phyloP scores from a whole-genome alignment of 2,888 invertebrate species.

The Cataglyphis livida region DNA sequence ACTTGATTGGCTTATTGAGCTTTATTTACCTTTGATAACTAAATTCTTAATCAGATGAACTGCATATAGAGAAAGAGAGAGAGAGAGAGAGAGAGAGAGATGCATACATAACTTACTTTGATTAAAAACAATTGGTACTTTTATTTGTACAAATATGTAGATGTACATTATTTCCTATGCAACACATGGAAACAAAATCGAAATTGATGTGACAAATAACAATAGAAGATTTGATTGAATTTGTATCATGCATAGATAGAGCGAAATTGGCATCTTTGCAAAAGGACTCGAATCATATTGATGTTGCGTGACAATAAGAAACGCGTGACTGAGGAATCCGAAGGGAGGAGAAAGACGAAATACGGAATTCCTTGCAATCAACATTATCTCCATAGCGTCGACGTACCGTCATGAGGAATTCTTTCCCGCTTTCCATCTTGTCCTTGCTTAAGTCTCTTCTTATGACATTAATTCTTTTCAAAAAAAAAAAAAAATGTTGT shows the following conservation, averaged over 20 bases:
- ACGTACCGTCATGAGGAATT: slow-evolving; percentile 66
- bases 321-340: slow-evolving; percentile 49
- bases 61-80: background rate
- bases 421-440: slow-evolving; percentile 57
- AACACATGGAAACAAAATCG: slow-evolving; percentile 33
- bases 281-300: slow-evolving; percentile 57
- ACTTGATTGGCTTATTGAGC: background rate
- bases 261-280: slow-evolving; percentile 51
- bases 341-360: slow-evolving; percentile 63
- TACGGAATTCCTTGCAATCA: slow-evolving; percentile 79
- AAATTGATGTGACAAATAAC: slow-evolving; percentile 61
- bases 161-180: background rate
- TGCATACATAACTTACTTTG: background rate
- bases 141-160: background rate
- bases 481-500: slow-evolving; percentile 14
- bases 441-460: slow-evolving; percentile 24
- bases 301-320: slow-evolving; percentile 69
- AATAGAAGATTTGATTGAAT: slow-evolving; percentile 64
- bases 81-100: no score
- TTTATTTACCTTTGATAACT: background rate
- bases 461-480: slow-evolving; percentile 18
- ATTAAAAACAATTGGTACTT: background rate
- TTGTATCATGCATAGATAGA: slow-evolving; percentile 53
- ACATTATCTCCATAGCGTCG: slow-evolving; percentile 75
- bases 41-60: background rate